Conservation (phyloP, 2,888 invertebrate species). For the Drosophila quinaria region DNA sequence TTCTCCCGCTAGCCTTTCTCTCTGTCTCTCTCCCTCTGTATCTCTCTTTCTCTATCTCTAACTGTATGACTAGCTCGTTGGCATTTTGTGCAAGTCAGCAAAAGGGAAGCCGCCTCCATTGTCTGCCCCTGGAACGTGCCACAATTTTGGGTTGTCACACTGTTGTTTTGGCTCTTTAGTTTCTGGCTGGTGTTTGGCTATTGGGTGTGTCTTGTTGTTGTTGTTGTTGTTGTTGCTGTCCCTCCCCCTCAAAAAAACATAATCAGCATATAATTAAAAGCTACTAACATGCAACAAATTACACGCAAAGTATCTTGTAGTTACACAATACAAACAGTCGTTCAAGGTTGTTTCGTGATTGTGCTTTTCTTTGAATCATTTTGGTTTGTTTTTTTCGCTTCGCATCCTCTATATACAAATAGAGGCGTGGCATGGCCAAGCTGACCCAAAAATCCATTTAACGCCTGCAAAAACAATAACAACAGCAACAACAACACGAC, state of each 20-base stretch:
- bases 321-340: conserved; percentile 47
- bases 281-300: conserved; percentile 78
- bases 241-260: conserved; percentile 50
- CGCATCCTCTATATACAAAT: conserved; percentile 25
- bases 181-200: conserved; percentile 14
- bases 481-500: neutral
- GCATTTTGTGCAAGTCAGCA: conserved; percentile 76
- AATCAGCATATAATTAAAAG: conserved; percentile 80
- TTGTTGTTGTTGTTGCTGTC: conserved; percentile 12
- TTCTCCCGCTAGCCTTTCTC: neutral
- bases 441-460: conserved; percentile 69
- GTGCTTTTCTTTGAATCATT: conserved; percentile 24
- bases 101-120: conserved; percentile 46
- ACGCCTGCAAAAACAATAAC: conserved; percentile 28
- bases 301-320: conserved; percentile 71
- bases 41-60: neutral
- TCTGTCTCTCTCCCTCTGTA: neutral
- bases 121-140: conserved; percentile 72
- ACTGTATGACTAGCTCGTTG: conserved; percentile 29
- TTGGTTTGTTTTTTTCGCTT: conserved; percentile 1
- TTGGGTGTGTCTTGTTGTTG: conserved; percentile 25
- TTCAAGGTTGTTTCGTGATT: conserved; percentile 49
- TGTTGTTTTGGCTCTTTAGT: conserved; percentile 25
- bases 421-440: conserved; percentile 44
- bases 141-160: conserved; percentile 69